Conservation (phyloP, 1,140 invertebrate genomes). For the Gonioctena quinquepunctata region DNA sequence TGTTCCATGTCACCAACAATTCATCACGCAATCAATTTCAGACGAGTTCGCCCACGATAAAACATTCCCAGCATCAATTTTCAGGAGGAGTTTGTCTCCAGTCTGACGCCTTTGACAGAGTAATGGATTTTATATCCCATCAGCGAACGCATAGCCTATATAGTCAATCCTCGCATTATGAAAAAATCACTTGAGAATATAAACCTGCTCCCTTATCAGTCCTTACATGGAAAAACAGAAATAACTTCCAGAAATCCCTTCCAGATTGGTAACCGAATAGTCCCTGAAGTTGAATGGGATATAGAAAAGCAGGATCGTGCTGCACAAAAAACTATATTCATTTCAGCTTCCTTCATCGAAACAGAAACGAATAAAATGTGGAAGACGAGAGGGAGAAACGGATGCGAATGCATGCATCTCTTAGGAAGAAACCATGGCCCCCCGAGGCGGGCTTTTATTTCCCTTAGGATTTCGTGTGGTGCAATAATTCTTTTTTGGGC, state of each 20-base stretch:
- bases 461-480: no score
- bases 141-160: neutral
- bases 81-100: neutral
- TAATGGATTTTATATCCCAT: slow-evolving; percentile 6
- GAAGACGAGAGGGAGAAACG: neutral
- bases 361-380: neutral
- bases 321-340: slow-evolving; percentile 19
- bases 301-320: neutral
- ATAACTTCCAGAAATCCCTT: neutral
- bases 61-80: neutral
- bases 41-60: neutral
- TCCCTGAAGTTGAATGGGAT: neutral
- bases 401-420: no score
- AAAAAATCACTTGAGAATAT: slow-evolving; percentile 13
- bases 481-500: no score
- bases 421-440: no score
- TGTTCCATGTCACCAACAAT: no score
- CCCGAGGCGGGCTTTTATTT: no score
- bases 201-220: slow-evolving; percentile 16
- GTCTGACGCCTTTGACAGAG: neutral
- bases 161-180: neutral
- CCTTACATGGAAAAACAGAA: slow-evolving; percentile 8
- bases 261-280: neutral
- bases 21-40: neutral
- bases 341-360: slow-evolving; percentile 16